Percentiles rank a stretch among this genome's conserved stretches.
These are phyloP conservation scores for Shinisaurus crocodilurus DNA, from an alignment of 2,113 vertebrate species.

Conservation along the genomic window DNA sequence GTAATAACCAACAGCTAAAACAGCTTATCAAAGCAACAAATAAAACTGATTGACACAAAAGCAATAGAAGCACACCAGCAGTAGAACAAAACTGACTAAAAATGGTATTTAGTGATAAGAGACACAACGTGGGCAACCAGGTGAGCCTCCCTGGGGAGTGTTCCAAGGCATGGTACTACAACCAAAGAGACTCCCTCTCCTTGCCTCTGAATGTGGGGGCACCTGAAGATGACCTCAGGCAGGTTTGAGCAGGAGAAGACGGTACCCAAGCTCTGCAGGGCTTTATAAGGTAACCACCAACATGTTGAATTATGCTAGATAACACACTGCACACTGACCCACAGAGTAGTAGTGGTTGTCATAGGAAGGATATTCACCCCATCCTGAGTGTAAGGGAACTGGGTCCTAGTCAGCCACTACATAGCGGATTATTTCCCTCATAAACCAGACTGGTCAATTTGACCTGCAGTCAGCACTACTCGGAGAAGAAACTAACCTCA, in stretches of 20 bases:
- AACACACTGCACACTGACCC: background rate
- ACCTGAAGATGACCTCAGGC: background rate
- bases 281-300: background rate
- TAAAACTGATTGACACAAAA: too few relatives aligned
- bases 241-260: background rate
- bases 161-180: background rate
- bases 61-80: background rate
- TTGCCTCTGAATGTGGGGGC: background rate
- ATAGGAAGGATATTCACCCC: background rate
- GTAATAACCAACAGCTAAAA: background rate
- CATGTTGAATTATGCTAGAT: background rate
- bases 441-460: background rate
- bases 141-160: background rate
- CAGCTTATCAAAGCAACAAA: background rate
- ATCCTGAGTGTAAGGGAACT: background rate
- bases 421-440: background rate
- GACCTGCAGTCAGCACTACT: background rate
- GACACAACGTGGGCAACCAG: background rate
- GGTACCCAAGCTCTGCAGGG: background rate
- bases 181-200: background rate
- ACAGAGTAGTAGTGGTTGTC: background rate
- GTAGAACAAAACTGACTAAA: background rate
- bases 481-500: slow-evolving; percentile 78
- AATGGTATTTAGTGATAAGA: background rate
- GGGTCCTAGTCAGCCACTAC: background rate